These are phyloP conservation scores for Stenodema calcarata DNA, from an alignment of 2,888 invertebrate genomes.

Conservation along the genomic window DNA sequence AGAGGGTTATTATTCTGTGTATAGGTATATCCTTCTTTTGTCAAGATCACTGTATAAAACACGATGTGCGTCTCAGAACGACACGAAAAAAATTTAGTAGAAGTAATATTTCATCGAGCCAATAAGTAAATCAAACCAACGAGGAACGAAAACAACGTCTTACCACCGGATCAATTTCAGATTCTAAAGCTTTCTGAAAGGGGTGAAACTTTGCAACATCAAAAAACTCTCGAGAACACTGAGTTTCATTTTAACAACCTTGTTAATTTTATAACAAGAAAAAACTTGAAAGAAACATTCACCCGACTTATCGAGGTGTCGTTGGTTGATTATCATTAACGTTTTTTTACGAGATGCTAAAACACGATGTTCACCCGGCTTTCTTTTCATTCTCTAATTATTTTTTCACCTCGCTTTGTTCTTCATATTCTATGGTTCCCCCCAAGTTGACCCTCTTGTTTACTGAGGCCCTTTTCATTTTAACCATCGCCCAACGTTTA, in stretches of 20 bases:
- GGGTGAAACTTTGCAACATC: background rate
- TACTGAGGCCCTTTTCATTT: conserved; percentile 45
- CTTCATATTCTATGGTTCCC: conserved; percentile 10
- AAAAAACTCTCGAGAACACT: background rate
- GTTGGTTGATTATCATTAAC: background rate
- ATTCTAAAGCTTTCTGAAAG: no score
- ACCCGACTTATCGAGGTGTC: background rate
- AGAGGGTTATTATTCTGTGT: no score
- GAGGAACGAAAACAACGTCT: no score
- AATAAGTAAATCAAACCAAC: no score
- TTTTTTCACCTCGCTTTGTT: conserved; percentile 29
- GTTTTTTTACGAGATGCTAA: background rate
- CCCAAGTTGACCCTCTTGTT: conserved; percentile 37
- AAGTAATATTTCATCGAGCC: no score
- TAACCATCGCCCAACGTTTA: conserved; percentile 42
- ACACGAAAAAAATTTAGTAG: no score
- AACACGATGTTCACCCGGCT: background rate
- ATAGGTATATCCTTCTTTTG: no score
- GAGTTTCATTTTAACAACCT: background rate
- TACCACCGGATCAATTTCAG: no score
- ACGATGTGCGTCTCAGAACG: no score
- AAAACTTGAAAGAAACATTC: background rate
- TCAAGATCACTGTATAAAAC: no score
- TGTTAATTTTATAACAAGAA: background rate
- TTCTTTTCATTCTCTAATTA: conserved; percentile 29